These are phyloP conservation scores for Pseudomugil tenellus DNA, from an alignment of 2,797 vertebrate species.

Conservation along the genomic window DNA sequence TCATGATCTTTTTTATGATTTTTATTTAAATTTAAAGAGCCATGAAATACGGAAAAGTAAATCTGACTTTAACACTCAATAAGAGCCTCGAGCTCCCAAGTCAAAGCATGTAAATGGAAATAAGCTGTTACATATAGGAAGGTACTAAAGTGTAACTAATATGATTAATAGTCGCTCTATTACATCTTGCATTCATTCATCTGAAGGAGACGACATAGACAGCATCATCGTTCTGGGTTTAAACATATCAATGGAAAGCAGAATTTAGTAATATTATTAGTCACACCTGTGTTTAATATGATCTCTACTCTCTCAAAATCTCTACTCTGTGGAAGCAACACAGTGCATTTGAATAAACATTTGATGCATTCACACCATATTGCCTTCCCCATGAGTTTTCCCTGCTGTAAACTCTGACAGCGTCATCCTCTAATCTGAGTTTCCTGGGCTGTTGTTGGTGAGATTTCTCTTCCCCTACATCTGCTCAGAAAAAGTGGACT, in stretches of 20 bases:
- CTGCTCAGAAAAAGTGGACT: slow-evolving; percentile 43
- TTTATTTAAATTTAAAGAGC: not conserved
- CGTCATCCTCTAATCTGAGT: slow-evolving; percentile 53
- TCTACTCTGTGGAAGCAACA: slow-evolving; percentile 31
- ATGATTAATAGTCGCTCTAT: slow-evolving; percentile 28
- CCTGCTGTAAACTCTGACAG: slow-evolving; percentile 32
- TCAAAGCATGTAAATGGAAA: not conserved
- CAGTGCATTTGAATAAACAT: slow-evolving; percentile 51
- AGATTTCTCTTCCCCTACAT: slow-evolving; percentile 39
- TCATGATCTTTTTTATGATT: not conserved
- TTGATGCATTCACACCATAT: slow-evolving; percentile 49
- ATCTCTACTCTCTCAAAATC: too few relatives aligned
- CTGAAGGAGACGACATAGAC: slow-evolving; percentile 10
- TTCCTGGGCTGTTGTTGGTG: slow-evolving; percentile 37
- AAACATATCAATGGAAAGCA: slow-evolving; percentile 17
- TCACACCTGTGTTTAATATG: slow-evolving; percentile 32
- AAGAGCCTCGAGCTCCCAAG: not conserved
- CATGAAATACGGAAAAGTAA: not conserved
- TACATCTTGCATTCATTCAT: slow-evolving; percentile 18
- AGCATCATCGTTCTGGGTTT: slow-evolving; percentile 1
- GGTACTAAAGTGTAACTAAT: slow-evolving; percentile 28
- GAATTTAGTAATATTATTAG: slow-evolving; percentile 44
- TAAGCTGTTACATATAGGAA: slow-evolving; percentile 1
- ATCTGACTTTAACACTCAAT: not conserved
- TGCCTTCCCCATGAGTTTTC: slow-evolving; percentile 37